phyloP scores from a whole-genome alignment of 2,797 vertebrate species.

The Epinephelus coioides region DNA sequence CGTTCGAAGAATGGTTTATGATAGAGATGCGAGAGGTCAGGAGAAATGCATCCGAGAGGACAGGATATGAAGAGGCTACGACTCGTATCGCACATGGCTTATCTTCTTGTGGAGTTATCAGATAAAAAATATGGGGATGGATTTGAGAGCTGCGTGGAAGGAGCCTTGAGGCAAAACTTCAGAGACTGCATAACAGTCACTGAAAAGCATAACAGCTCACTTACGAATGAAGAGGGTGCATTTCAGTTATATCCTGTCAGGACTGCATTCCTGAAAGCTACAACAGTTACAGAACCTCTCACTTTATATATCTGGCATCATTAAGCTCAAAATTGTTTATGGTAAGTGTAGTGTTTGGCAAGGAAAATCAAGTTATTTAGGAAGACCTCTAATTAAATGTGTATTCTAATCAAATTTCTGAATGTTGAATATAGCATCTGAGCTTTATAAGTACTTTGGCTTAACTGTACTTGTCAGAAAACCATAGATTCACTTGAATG shows the following conservation, averaged over 20 bases:
- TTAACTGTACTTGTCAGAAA: conserved; percentile 6
- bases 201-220: conserved; percentile 50
- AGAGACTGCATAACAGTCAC: conserved; percentile 40
- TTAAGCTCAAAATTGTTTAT: conserved; percentile 23
- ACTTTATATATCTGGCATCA: conserved; percentile 9
- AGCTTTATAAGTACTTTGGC: conserved; percentile 2
- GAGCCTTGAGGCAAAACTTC: conserved; percentile 49
- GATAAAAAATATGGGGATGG: conserved; percentile 47
- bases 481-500: conserved; percentile 3
- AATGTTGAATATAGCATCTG: background rate
- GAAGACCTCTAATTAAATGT: conserved; percentile 31
- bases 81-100: conserved; percentile 49
- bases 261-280: conserved; percentile 29
- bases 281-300: conserved; percentile 17
- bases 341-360: background rate
- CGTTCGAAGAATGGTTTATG: conserved; percentile 26
- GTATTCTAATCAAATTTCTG: conserved; percentile 6
- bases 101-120: conserved; percentile 58
- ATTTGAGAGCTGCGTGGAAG: conserved; percentile 43
- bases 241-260: conserved; percentile 28
- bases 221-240: conserved; percentile 32
- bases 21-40: conserved; percentile 64
- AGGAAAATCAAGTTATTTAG: background rate
- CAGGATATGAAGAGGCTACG: conserved; percentile 66
- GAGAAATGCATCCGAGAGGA: conserved; percentile 48